Percentiles rank a stretch among this genome's conserved stretches.
Evolutionary conservation across 2,113 vertebrate species (phyloP).

Genomic region (Lagopus leucura): DNA sequence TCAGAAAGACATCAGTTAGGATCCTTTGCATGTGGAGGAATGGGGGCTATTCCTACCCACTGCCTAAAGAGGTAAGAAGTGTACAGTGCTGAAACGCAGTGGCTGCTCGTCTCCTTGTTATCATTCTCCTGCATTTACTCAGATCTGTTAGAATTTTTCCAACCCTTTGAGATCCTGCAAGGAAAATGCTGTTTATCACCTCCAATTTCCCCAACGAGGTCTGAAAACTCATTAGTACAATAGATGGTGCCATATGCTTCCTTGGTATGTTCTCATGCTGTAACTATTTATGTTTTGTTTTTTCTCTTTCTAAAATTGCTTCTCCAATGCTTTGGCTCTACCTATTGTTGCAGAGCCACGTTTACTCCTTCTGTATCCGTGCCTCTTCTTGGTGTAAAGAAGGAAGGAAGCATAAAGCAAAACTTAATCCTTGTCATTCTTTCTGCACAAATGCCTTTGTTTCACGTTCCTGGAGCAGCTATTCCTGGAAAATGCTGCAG

Average conservation of each 20-base stretch:
- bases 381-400: constrained; percentile 31
- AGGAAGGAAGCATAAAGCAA: constrained; percentile 49
- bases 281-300: constrained; percentile 32
- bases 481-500: neutral
- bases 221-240: constrained; percentile 56
- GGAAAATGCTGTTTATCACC: constrained; percentile 44
- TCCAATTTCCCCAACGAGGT: constrained; percentile 38
- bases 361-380: neutral
- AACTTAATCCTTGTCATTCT: constrained; percentile 40
- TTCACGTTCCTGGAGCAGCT: neutral
- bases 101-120: neutral
- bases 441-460: neutral
- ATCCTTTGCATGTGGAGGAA: neutral
- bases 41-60: neutral
- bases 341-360: neutral
- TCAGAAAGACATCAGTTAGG: neutral
- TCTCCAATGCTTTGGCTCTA: neutral
- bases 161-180: neutral
- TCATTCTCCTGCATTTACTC: constrained; percentile 17
- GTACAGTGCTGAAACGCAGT: neutral
- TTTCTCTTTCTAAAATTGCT: neutral
- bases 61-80: neutral
- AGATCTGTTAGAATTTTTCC: neutral
- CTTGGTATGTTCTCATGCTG: constrained; percentile 10
- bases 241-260: constrained; percentile 56